Conservation (phyloP, 2,888 invertebrate species). For the Harpagoxenus sublaevis region DNA sequence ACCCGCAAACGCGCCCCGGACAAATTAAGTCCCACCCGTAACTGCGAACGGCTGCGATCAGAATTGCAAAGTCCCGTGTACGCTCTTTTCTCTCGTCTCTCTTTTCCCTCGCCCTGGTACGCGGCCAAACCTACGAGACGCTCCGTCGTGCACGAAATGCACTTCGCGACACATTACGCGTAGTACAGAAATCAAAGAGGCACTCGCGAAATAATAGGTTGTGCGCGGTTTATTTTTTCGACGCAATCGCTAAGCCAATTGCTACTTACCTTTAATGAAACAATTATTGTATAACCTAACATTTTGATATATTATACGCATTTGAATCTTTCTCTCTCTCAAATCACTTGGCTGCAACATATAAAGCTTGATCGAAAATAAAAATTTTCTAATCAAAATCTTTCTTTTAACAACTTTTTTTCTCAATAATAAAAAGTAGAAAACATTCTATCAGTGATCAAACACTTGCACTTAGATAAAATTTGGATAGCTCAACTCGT, state of each 20-base stretch:
- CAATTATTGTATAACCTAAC: not conserved
- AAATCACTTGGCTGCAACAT: not conserved
- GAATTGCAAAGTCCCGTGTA: slow-evolving; percentile 69
- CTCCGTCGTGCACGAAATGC: slow-evolving; percentile 3
- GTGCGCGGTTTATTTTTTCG: not conserved
- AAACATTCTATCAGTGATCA: not conserved
- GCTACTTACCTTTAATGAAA: not conserved
- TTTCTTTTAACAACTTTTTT: not conserved
- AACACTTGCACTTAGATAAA: not conserved
- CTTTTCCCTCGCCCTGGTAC: slow-evolving; percentile 10
- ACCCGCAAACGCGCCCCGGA: slow-evolving; percentile 55
- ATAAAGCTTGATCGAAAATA: not conserved
- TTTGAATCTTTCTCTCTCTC: not conserved
- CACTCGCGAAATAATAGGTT: not conserved
- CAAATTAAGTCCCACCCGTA: slow-evolving; percentile 70
- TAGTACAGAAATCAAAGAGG: not conserved
- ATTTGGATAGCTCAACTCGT: not conserved
- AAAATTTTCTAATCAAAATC: not conserved
- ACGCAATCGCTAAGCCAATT: not conserved
- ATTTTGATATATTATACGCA: not conserved
- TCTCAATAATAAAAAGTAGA: not conserved
- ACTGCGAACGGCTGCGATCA: slow-evolving; percentile 65
- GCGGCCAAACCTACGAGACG: not conserved
- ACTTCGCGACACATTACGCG: slow-evolving; percentile 4
- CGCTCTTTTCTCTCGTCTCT: slow-evolving; percentile 47